Percentiles rank a stretch among this genome's conserved stretches.
These are phyloP conservation scores for Clavelina lepadiformis DNA, from an alignment of 23 tunicate species.

Conservation along the genomic window DNA sequence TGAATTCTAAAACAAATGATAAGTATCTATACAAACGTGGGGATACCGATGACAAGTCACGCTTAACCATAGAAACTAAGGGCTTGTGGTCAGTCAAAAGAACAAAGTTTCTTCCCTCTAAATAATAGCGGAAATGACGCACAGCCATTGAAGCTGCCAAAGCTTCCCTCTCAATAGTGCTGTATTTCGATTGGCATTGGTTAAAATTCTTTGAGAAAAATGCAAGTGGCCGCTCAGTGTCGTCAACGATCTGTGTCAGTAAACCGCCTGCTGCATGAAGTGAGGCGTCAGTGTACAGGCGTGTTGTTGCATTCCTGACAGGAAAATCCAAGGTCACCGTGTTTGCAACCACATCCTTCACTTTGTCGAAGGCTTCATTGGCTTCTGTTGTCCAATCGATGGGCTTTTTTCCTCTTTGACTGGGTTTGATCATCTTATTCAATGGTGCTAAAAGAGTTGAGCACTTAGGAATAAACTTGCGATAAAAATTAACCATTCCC, in stretches of 20 bases:
- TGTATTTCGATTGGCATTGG: not conserved
- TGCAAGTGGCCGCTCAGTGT: not conserved
- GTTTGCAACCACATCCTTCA: too few species aligned
- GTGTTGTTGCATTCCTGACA: not conserved
- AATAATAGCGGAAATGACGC: not conserved
- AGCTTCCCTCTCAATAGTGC: conserved; percentile 17
- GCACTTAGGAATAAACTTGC: not conserved
- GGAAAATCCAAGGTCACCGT: not conserved
- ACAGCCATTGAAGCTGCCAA: not conserved
- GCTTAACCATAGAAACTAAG: conserved; percentile 4
- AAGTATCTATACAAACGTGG: too few species aligned
- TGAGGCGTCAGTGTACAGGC: too few species aligned
- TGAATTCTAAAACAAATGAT: too few species aligned
- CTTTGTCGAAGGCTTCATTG: not conserved
- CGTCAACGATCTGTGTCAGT: not conserved
- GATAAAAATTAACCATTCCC: conserved; percentile 6
- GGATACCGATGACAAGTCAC: too few species aligned
- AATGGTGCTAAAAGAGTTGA: not conserved
- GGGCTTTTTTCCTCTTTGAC: not conserved
- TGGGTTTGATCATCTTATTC: not conserved
- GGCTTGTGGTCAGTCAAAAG: conserved; percentile 29
- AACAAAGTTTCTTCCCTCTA: not conserved
- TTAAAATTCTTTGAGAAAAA: conserved; percentile 21
- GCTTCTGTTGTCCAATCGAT: not conserved
- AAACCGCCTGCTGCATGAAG: too few species aligned